A percentile compares a stretch with the other conserved stretches of the same genome.
Conservation (phyloP, 2,888 invertebrate genomes). For the Helobdella robusta region DNA sequence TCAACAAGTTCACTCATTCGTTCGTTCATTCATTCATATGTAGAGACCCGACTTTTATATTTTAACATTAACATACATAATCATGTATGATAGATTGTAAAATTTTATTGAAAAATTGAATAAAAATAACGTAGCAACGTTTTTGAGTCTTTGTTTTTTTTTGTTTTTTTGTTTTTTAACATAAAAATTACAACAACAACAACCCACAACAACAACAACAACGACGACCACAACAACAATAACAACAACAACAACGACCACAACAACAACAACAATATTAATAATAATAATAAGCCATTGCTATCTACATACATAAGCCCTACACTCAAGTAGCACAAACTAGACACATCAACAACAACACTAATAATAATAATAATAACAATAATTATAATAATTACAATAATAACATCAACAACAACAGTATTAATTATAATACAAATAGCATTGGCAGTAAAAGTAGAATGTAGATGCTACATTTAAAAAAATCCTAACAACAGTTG, state of each 20-base stretch:
- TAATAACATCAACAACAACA: too few species aligned
- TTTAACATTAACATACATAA: too few species aligned
- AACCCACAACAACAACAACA: neutral
- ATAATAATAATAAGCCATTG: too few species aligned
- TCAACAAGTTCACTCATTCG: neutral
- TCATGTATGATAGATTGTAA: too few species aligned
- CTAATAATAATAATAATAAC: constrained; percentile 8
- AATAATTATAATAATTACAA: too few species aligned
- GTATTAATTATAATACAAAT: too few species aligned
- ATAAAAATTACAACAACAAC: neutral
- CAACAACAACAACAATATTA: neutral
- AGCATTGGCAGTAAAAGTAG: too few species aligned
- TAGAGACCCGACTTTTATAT: too few species aligned
- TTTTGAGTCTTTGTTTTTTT: neutral
- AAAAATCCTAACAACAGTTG: too few species aligned
- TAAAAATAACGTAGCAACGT: too few species aligned
- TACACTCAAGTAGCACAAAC: neutral
- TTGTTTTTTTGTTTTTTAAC: neutral
- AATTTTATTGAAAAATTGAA: too few species aligned
- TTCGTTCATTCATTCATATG: neutral
- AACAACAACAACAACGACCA: neutral
- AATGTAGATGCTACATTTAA: too few species aligned
- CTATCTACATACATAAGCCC: neutral
- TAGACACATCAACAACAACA: neutral
- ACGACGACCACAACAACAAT: neutral